Base-by-base conservation (phyloP, 2,888 invertebrate genomes). In the Oxycera nigricornis region DNA sequence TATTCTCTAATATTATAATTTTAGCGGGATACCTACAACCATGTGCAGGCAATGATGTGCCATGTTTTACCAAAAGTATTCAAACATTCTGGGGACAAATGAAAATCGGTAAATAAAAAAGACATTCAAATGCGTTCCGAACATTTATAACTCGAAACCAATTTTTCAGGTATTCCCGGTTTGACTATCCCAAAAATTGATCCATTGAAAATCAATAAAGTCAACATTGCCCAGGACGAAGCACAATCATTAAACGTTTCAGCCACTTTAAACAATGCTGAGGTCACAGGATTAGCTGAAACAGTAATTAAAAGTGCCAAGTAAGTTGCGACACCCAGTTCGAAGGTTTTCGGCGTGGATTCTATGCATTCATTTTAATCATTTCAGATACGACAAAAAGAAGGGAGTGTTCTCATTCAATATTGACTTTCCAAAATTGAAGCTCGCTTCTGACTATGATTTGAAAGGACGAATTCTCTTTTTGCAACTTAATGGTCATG, bases 211-310 rank as follows among this genome's bases (percentile, higher is more conserved):
- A 87, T 92, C 72, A 89, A 90, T 59, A 88, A 89, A 83, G 89
- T 92, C 80, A 87, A 89, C 83, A 91, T 92, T 80, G 85, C 91
- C 50, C 91, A 92, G 86, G 92, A 92, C 74, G 90, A 90, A 73
- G 83, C 82, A 73, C 91, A 92, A 46, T 91, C 92, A 4, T 91
- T 92, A 4, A 91, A 90, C 79, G 89, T 92, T 0, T 91, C 92
- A 81, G 91, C 92, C 46, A 91, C 91, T 28, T 84, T 92, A 74
- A 88, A 90, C 78, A 89, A 92, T 83, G 90, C 91, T 46, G 89
- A 88, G 39, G 89, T 92, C 17, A 85, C 88, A 31, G 92, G 92
- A 65, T 91, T 92, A 80, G 91, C 91, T 26, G 86, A 88, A 76
- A 90, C 91, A 14, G 85, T 89, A 82, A 90, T 92, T 26, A 80